Base-by-base conservation (phyloP, 2,888 invertebrate species). In the Leptarthrus brevirostris region DNA sequence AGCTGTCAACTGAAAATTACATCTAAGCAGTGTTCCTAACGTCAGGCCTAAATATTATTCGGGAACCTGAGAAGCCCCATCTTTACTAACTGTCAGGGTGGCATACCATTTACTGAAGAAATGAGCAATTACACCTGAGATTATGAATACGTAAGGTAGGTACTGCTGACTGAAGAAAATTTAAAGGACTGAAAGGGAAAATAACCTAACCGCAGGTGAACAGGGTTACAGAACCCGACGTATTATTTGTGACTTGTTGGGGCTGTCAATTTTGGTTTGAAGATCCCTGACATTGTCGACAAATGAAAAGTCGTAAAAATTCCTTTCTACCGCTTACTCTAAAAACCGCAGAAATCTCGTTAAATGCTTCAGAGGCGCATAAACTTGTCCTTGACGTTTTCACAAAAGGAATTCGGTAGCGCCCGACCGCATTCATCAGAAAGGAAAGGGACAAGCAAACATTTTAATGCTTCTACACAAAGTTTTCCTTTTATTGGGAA, bases 301-400 rank as follows among this genome's bases (percentile, higher is more conserved):
- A 49, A 26, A 24, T 66, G 66, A 66, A 66, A 66, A 66, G 47
- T 66, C 47, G 26, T 66, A 47, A 16, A 66, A 66, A 47, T 66
- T 16, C 30, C 47, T 66, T 12, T 14, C 14, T 49, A 4, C 66
- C 16, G 20, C 24, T 66, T 49, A 16, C 26, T 44, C 47, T 6
- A 16, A 47, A 47, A 66, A 47, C 66, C 66, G 16, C 66, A 66
- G 26, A 66, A 66, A 66, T 49, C 30, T 47, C 66, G 66, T 66
- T 66, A 66, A 66, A 66, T 66, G 66, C 49, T 47, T 66, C 47
- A 66, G 66, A 26, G 47, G 66, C 66, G 49, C 66, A 66, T 66
- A 66, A 66, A 66, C 44, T 66, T 66, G 47, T 44, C 66, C 66
- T 24, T 49, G 66, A 49, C 66, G 26, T 66, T 16, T 26, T 14